These are phyloP conservation scores for Sinocyclocheilus anophthalmus DNA, from an alignment of 2,113 vertebrate species.

Conservation along the genomic window DNA sequence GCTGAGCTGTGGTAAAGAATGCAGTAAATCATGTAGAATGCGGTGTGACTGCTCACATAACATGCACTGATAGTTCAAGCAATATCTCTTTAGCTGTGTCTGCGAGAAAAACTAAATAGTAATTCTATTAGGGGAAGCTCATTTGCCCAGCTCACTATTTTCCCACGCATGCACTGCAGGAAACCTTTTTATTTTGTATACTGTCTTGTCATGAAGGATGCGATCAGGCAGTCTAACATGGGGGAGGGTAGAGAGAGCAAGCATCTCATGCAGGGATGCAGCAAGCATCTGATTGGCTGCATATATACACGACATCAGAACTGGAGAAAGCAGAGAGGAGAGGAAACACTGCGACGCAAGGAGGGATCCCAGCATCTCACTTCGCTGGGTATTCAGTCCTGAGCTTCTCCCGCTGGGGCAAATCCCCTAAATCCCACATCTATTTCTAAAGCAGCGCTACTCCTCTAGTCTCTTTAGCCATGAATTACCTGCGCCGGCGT, in stretches of 20 bases:
- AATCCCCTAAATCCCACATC: slow-evolving; percentile 5
- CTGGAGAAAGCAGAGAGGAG: slow-evolving; percentile 59
- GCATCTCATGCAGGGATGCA: slow-evolving; percentile 68
- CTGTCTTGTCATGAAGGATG: slow-evolving; percentile 52
- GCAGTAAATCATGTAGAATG: not conserved
- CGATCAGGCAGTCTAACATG: slow-evolving; percentile 67
- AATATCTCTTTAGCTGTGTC: not conserved
- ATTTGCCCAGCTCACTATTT: not conserved
- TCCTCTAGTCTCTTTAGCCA: slow-evolving; percentile 60
- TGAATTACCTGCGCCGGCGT: slow-evolving; percentile 96
- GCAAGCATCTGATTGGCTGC: slow-evolving; percentile 70
- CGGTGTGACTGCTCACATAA: too few species aligned
- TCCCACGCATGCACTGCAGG: slow-evolving; percentile 53
- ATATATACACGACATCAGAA: slow-evolving; percentile 61
- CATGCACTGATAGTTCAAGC: not conserved
- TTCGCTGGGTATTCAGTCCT: slow-evolving; percentile 62
- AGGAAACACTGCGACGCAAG: slow-evolving; percentile 64
- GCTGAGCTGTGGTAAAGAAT: not conserved
- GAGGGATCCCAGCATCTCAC: slow-evolving; percentile 65
- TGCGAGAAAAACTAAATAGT: not conserved
- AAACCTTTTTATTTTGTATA: slow-evolving; percentile 58
- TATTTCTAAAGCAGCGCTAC: not conserved
- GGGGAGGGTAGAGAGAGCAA: slow-evolving; percentile 70
- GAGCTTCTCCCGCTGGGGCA: not conserved
- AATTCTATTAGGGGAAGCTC: not conserved